Base-by-base conservation (phyloP, 2,113 vertebrate genomes). In the Pleuronectes platessa region DNA sequence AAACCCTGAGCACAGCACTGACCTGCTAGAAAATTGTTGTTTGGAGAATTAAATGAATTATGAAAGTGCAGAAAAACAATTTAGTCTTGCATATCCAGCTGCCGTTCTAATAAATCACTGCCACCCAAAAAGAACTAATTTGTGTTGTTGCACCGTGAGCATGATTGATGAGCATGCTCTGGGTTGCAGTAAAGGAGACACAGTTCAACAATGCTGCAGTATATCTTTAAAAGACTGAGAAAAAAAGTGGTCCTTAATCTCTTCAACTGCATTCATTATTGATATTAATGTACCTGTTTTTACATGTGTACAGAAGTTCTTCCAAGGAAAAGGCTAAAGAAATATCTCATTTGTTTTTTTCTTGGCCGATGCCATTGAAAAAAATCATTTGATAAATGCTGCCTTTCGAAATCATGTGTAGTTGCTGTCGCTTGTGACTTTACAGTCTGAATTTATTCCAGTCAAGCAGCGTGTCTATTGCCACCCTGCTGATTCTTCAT, bases 21-120 rank as follows among this genome's bases (percentile, higher is more conserved):
- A 90, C 83, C 89, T 87, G 85, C 85, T 71, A 68, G 76, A 83
- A 87, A 88, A 85, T 69, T 78, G 83, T 81, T 90, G 86, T 89
- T 89, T 87, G 74, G 79, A 85, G 78, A 91, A 93, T 88, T 88
- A 83, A 91, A 93, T 90, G 84, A 92, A 91, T 91, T 90, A 88
- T 92, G 88, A 93, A 91, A 88, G 83, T 82, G 83, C 76, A 91
- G 86, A 82, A 92, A 91, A 92, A 92, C 84, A 87, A 90, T 92
- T 91, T 90, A 89, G 79, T 84, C 78, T 83, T 86, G 83, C 89
- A 89, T 85, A 91, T 93, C 88, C 84, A 87, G 89, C 82, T 84
- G 72, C 76, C 63, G 74, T 85, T 89, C 81, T 86, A 87, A 93
- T 92, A 92, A 93, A 93, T 92, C 90, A 89, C 86, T 88, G 88